These are phyloP conservation scores for Papilio dardanus DNA, from an alignment of 1,140 invertebrate species.

Conservation along the genomic window DNA sequence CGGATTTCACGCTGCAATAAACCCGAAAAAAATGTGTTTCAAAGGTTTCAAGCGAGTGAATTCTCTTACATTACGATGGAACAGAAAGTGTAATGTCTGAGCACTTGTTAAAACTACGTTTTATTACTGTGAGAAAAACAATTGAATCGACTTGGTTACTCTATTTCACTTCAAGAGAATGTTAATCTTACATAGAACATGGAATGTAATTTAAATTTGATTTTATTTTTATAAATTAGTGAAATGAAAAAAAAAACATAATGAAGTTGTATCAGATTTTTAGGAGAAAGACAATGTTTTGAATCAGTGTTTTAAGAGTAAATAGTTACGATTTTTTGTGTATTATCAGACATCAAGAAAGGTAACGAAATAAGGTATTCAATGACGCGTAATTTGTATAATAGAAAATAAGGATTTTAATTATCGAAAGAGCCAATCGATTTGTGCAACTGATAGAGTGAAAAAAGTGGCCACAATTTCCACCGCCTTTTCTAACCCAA, in stretches of 20 bases:
- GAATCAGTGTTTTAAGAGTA: no score
- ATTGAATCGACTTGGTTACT: not conserved
- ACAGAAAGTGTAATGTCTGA: not conserved
- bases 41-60: conserved; percentile 5
- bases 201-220: not conserved
- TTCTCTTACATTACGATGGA: conserved; percentile 21
- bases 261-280: no score
- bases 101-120: not conserved
- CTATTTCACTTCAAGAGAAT: not conserved
- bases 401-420: no score
- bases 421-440: not conserved
- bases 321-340: no score
- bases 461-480: conserved; percentile 1
- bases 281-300: no score
- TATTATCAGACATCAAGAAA: no score
- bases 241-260: no score
- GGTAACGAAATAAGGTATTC: no score
- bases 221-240: no score
- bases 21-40: conserved; percentile 19
- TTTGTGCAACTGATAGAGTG: not conserved
- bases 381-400: no score
- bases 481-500: not conserved
- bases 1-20: conserved; percentile 31
- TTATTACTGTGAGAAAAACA: not conserved
- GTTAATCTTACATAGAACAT: not conserved